These are phyloP conservation scores for Homarus americanus DNA, from an alignment of 1,140 invertebrate species.

Conservation along the genomic window DNA sequence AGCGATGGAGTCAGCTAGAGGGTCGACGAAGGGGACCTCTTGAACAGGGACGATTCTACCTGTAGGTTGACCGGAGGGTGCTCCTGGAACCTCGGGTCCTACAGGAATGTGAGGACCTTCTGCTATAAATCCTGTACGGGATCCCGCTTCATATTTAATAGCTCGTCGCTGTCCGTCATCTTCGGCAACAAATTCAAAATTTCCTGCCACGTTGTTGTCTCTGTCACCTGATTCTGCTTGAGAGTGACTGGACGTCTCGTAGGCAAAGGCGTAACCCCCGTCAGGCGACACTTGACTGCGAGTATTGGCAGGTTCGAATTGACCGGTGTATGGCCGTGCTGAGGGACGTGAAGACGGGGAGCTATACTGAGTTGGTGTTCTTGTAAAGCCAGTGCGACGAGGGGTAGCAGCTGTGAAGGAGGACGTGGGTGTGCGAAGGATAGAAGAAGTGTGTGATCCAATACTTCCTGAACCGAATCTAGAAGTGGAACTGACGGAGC, in stretches of 20 bases:
- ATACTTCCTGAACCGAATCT: neutral
- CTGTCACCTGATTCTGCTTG: slow-evolving; percentile 66
- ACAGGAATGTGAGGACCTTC: slow-evolving; percentile 73
- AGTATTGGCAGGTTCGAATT: slow-evolving; percentile 61
- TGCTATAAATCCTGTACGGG: slow-evolving; percentile 71
- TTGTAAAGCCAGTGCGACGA: slow-evolving; percentile 3
- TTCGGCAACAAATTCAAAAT: slow-evolving; percentile 69
- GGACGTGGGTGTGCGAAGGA: neutral
- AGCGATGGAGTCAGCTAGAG: slow-evolving; percentile 64
- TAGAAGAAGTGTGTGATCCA: too few species aligned
- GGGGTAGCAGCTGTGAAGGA: neutral
- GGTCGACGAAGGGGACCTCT: slow-evolving; percentile 67
- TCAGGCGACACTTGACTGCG: slow-evolving; percentile 54
- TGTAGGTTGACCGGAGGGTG: slow-evolving; percentile 70
- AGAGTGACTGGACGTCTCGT: slow-evolving; percentile 69
- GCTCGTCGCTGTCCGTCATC: slow-evolving; percentile 62
- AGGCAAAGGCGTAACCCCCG: slow-evolving; percentile 69
- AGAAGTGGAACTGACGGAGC: neutral
- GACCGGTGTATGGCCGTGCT: neutral
- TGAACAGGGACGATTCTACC: slow-evolving; percentile 69
- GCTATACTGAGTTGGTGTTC: neutral
- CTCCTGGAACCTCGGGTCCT: slow-evolving; percentile 69
- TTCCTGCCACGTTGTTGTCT: slow-evolving; percentile 64
- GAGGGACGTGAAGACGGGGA: neutral
- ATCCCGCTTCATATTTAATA: slow-evolving; percentile 70